phyloP scores from a whole-genome alignment of 1,140 invertebrate species.

The Phortica variegata region DNA sequence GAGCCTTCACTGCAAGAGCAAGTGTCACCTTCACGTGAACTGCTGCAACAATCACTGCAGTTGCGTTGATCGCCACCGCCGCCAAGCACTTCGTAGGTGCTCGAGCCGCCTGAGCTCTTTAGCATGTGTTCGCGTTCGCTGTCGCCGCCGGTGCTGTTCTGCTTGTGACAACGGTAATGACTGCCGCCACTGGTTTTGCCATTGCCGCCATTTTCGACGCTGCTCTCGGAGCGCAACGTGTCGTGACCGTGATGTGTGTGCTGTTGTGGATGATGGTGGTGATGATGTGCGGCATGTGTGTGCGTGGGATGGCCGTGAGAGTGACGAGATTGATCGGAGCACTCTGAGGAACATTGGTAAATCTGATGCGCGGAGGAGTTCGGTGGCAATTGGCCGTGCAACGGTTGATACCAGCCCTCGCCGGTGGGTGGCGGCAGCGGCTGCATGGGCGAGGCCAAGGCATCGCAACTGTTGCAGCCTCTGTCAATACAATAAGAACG shows the following conservation, averaged over 20 bases:
- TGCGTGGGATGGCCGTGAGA: slow-evolving; percentile 37
- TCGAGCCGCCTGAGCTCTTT: slow-evolving; percentile 28
- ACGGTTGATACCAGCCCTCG: slow-evolving; percentile 49
- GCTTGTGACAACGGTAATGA: slow-evolving; percentile 15
- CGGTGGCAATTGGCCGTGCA: slow-evolving; percentile 32
- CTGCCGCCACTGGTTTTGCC: slow-evolving; percentile 10
- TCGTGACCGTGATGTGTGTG: slow-evolving; percentile 21
- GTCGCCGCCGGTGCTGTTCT: slow-evolving; percentile 26
- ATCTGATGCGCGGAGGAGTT: slow-evolving; percentile 47
- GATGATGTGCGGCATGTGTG: slow-evolving; percentile 6
- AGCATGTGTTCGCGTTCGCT: slow-evolving; percentile 46
- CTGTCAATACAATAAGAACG: slow-evolving; percentile 13
- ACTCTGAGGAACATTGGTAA: slow-evolving; percentile 56
- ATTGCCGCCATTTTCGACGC: slow-evolving; percentile 36
- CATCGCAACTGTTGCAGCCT: slow-evolving; percentile 52
- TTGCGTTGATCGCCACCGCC: slow-evolving; percentile 19
- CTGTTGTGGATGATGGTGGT: neutral
- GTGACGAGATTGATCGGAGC: slow-evolving; percentile 49
- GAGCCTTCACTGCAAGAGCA: slow-evolving; percentile 57
- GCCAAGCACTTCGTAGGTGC: slow-evolving; percentile 1
- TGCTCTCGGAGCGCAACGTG: slow-evolving; percentile 40
- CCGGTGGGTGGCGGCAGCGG: slow-evolving; percentile 30
- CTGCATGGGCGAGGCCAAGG: slow-evolving; percentile 48
- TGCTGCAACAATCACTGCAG: slow-evolving; percentile 53
- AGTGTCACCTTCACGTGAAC: slow-evolving; percentile 52